Base-by-base conservation (phyloP, 2,888 invertebrate species). In the Oligia latruncula region DNA sequence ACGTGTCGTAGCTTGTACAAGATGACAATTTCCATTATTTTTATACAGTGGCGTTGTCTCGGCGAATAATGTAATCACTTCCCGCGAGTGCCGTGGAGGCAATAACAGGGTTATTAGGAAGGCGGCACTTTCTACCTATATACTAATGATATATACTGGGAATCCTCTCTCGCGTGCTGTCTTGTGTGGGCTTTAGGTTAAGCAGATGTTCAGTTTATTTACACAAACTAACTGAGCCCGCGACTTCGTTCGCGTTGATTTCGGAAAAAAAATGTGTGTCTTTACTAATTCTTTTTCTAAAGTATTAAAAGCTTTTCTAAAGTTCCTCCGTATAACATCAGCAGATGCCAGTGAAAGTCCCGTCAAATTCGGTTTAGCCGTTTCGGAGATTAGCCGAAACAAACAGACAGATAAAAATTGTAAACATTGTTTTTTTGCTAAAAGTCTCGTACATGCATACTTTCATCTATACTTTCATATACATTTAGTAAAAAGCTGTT, bases 61-160 rank as follows among this genome's bases (percentile, higher is more conserved):
- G 29, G 65, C 29, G 72, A 71, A 71, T 79, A 78, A 80, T 72
- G 87, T 84, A 75, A 87, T 85, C 85, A 87, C 87, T 84, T 84
- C 77, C 77, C 84, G 62, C n/a, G 85, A 81, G 87, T 88, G 78
- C 62, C 74, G 84, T 77, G 65, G 43, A 67, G 65, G 67, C 43
- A 67, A 88, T 83, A 87, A 84, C 74, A 74, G 68, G 77, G 67
- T 87, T 87, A 87, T 77, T 74, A 74, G 71, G 20, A 81, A 67
- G 71, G 62, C 68, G 71, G 46, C 49, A 29, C n/a, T 68, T 83
- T 58, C 11, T 52, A 74, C 76, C 71, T 71, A 60, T 87, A 29
- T 71, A 62, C 49, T 87, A 77, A 74, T 74, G 52, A 46, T 62
- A 66, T 75, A 72, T 70, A 68, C 78, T n/a, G n/a, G 64, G 13